Percentiles rank a stretch among this genome's conserved stretches.
These are phyloP conservation scores for Ivindomyrus marchei DNA, from an alignment of 2,113 vertebrate species.

Conservation along the genomic window DNA sequence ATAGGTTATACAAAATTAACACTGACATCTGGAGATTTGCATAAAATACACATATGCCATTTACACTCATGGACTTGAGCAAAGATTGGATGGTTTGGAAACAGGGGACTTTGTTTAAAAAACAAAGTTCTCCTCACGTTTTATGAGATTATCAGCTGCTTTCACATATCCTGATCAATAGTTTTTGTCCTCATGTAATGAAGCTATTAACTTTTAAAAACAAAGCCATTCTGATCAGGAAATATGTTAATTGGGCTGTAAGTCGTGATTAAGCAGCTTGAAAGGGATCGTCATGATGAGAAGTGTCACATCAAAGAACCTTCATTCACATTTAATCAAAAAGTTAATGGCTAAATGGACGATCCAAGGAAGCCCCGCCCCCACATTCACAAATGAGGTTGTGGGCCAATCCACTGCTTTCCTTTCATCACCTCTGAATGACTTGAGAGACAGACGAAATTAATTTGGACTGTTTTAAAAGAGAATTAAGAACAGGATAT, in stretches of 20 bases:
- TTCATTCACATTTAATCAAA: neutral
- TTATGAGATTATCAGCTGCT: neutral
- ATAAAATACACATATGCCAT: neutral
- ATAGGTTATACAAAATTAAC: neutral
- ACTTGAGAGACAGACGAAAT: neutral
- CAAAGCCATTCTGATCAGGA: neutral
- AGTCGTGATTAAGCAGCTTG: neutral
- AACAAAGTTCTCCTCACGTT: neutral
- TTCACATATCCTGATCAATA: neutral
- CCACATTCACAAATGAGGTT: neutral
- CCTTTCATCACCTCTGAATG: neutral
- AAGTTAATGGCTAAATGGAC: neutral
- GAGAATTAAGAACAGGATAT: neutral
- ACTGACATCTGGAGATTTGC: neutral
- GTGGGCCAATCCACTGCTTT: neutral
- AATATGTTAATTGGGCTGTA: neutral
- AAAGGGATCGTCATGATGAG: neutral
- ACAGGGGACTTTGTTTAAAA: neutral
- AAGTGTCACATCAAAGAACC: neutral
- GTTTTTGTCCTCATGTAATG: neutral
- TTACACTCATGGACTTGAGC: neutral
- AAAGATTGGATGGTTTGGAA: neutral
- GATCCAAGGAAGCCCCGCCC: neutral
- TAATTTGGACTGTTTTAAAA: neutral
- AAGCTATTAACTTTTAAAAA: neutral